Evolutionary conservation across 2,113 vertebrate species (phyloP).

Genomic region (Paracanthobrama guichenoti): DNA sequence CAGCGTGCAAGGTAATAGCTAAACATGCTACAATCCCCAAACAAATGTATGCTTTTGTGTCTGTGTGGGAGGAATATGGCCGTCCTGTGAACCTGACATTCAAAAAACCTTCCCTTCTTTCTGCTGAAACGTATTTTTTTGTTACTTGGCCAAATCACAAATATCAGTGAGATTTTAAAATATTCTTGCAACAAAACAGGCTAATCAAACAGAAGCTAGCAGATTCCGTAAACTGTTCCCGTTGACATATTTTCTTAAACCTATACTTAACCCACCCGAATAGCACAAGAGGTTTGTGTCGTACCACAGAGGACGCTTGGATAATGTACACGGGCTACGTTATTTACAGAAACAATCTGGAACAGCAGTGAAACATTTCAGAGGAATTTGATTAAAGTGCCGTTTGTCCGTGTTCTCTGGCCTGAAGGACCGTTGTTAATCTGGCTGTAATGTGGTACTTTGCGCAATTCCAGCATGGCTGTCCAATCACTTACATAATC

Average conservation of each 20-base stretch:
- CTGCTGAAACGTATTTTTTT: conserved; percentile 56
- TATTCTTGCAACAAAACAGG: neutral
- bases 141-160: neutral
- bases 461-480: conserved; percentile 53
- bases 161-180: neutral
- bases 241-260: conserved; percentile 8
- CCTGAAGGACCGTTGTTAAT: conserved; percentile 65
- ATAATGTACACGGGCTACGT: conserved; percentile 38
- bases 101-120: conserved; percentile 73
- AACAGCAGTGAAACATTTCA: conserved; percentile 58
- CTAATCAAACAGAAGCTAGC: conserved; percentile 13
- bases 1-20: conserved; percentile 59
- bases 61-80: conserved; percentile 52
- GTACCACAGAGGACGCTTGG: neutral
- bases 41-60: conserved; percentile 69
- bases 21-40: conserved; percentile 64
- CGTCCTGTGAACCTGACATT: conserved; percentile 76
- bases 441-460: conserved; percentile 63
- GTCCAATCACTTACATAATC: conserved; percentile 79
- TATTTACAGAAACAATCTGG: conserved; percentile 31
- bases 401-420: conserved; percentile 58
- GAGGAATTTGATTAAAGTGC: conserved; percentile 59
- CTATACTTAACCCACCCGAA: neutral
- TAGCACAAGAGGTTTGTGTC: conserved; percentile 41
- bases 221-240: neutral